Conservation (phyloP, 2,888 invertebrate genomes). For the Endomychus coccineus region DNA sequence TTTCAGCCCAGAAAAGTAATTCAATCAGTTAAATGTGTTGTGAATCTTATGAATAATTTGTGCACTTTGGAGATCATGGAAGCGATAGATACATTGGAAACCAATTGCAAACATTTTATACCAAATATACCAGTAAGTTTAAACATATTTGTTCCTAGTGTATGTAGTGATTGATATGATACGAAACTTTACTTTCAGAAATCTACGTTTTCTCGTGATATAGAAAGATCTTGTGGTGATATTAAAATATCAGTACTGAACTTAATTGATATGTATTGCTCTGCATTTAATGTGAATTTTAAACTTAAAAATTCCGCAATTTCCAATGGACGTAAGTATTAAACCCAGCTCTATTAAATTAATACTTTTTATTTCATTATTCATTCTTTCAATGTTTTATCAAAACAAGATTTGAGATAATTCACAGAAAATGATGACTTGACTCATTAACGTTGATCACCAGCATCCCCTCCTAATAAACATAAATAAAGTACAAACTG, state of each 20-base stretch:
- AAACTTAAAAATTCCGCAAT: slow-evolving; percentile 46
- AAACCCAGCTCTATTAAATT: no score
- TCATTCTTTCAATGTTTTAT: no score
- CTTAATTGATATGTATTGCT: slow-evolving; percentile 77
- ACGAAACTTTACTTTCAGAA: slow-evolving; percentile 22
- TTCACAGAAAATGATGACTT: no score
- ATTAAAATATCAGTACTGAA: slow-evolving; percentile 74
- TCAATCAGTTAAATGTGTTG: slow-evolving; percentile 89
- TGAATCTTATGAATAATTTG: slow-evolving; percentile 78
- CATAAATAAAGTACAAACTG: no score
- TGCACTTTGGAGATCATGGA: slow-evolving; percentile 83
- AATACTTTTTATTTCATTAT: no score
- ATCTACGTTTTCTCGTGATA: slow-evolving; percentile 50
- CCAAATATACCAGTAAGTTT: no score
- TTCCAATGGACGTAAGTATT: slow-evolving; percentile 38
- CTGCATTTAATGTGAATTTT: slow-evolving; percentile 79
- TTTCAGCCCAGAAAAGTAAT: slow-evolving; percentile 66
- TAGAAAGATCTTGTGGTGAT: slow-evolving; percentile 60
- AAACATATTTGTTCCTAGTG: no score
- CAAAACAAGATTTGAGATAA: no score
- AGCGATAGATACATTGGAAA: slow-evolving; percentile 49
- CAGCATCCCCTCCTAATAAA: no score
- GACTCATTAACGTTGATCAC: no score
- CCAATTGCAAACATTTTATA: no score
- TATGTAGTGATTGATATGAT: no score